Percentiles rank a stretch among this genome's conserved stretches.
Conservation (phyloP, 2,888 invertebrate species). For the Syrista parreyssii region DNA sequence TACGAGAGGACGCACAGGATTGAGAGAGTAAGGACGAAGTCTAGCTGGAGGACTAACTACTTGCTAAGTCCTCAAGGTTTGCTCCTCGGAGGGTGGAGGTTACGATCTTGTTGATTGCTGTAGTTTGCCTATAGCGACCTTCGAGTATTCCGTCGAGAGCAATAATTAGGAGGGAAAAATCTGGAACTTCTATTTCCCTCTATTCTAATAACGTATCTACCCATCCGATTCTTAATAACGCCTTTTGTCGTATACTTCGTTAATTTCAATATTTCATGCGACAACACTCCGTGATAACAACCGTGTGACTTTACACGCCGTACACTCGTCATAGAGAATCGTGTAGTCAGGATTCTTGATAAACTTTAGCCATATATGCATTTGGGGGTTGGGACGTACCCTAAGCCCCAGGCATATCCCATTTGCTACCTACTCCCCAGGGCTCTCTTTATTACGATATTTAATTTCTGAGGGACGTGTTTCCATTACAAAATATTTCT, state of each 20-base stretch:
- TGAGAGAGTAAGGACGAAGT: constrained; percentile 30
- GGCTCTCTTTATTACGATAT: constrained; percentile 52
- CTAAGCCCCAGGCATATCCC: too few species aligned
- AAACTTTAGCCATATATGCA: too few species aligned
- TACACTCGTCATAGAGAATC: too few species aligned
- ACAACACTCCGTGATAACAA: too few species aligned
- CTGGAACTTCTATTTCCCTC: constrained; percentile 9
- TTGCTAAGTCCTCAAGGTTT: constrained; percentile 57
- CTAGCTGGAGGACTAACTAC: constrained; percentile 52
- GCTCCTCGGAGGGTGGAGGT: constrained; percentile 41
- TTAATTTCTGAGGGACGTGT: constrained; percentile 60
- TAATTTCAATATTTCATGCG: too few species aligned
- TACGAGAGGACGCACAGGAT: constrained; percentile 12
- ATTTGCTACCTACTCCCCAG: constrained; percentile 3
- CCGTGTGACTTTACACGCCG: too few species aligned
- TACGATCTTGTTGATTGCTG: constrained; percentile 58
- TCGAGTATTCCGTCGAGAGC: constrained; percentile 39
- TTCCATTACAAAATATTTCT: constrained; percentile 62
- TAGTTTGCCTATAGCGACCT: constrained; percentile 40
- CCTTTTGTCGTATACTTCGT: too few species aligned
- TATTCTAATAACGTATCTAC: too few species aligned
- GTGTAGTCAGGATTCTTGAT: too few species aligned
- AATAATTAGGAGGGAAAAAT: constrained; percentile 44
- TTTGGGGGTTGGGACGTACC: too few species aligned
- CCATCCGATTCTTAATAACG: too few species aligned